Evolutionary conservation across 2,888 invertebrate species (phyloP).

Genomic region (Cryptophagus acutangulus): DNA sequence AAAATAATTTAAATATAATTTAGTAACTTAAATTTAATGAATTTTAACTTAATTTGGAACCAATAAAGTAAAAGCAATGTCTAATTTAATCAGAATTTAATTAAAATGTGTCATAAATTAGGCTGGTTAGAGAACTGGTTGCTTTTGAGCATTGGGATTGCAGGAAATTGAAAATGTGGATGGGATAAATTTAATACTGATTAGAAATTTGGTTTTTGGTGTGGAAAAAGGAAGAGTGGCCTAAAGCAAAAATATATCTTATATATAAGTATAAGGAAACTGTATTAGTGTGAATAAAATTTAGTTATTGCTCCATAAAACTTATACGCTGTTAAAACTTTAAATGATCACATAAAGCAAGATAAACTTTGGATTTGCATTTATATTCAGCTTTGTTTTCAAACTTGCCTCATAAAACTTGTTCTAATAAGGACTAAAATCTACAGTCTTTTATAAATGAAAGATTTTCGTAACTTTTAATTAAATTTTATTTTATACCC

Average conservation of each 20-base stretch:
- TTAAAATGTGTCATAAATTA: too few species aligned
- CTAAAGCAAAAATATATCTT: constrained; percentile 1
- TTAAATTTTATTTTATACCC: constrained; percentile 27
- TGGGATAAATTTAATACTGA: too few species aligned
- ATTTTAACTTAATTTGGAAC: too few species aligned
- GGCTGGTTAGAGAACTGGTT: too few species aligned
- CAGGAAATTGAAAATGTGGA: too few species aligned
- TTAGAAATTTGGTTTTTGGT: too few species aligned
- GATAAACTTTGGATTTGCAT: constrained; percentile 44
- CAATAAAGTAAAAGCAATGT: too few species aligned
- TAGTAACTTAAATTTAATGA: too few species aligned
- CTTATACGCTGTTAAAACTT: constrained; percentile 41
- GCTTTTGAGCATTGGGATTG: too few species aligned
- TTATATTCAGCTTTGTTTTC: constrained; percentile 40
- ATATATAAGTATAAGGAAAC: constrained; percentile 8
- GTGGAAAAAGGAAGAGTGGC: neutral
- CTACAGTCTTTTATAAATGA: neutral
- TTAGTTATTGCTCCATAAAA: constrained; percentile 41
- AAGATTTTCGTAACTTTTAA: constrained; percentile 21
- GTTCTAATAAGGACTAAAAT: neutral
- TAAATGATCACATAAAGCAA: constrained; percentile 41
- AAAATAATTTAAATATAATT: too few species aligned
- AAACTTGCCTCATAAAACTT: constrained; percentile 26
- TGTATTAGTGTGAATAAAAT: constrained; percentile 26
- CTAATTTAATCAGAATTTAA: too few species aligned